Conservation (phyloP, 2,797 vertebrate species). For the Enteromius radiatus region DNA sequence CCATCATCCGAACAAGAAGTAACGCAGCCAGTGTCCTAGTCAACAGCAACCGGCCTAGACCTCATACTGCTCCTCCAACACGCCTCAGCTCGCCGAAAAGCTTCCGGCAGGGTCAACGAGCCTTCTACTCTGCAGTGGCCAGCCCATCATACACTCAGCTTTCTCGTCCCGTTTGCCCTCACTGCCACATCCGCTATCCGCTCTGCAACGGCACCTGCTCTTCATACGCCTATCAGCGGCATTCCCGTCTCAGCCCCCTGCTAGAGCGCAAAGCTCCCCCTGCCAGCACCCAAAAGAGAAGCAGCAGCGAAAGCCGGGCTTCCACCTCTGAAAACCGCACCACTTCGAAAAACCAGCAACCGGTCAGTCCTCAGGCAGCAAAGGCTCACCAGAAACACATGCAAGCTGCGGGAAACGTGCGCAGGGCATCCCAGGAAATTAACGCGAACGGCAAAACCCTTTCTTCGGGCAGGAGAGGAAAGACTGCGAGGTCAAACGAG, state of each 20-base stretch:
- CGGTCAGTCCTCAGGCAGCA: conserved; percentile 73
- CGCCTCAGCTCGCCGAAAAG: conserved; percentile 82
- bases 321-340: conserved; percentile 68
- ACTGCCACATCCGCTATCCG: conserved; percentile 81
- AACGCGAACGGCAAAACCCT: conserved; percentile 65
- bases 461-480: conserved; percentile 67
- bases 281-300: conserved; percentile 70
- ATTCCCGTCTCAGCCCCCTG: conserved; percentile 80
- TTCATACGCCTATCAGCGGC: conserved; percentile 79
- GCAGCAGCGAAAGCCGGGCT: conserved; percentile 81
- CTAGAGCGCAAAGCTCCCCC: conserved; percentile 72
- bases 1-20: conserved; percentile 63
- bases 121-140: conserved; percentile 72
- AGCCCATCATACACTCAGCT: conserved; percentile 68
- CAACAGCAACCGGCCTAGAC: conserved; percentile 70
- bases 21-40: conserved; percentile 60
- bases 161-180: conserved; percentile 77
- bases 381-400: conserved; percentile 76
- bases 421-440: conserved; percentile 68
- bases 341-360: conserved; percentile 70
- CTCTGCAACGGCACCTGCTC: conserved; percentile 83
- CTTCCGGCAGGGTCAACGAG: conserved; percentile 73
- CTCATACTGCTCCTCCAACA: conserved; percentile 79
- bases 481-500: conserved; percentile 72
- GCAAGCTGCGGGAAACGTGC: conserved; percentile 75